Evolutionary conservation across 2,113 vertebrate genomes (phyloP).

Genomic region (Drymodes brunneopygia): DNA sequence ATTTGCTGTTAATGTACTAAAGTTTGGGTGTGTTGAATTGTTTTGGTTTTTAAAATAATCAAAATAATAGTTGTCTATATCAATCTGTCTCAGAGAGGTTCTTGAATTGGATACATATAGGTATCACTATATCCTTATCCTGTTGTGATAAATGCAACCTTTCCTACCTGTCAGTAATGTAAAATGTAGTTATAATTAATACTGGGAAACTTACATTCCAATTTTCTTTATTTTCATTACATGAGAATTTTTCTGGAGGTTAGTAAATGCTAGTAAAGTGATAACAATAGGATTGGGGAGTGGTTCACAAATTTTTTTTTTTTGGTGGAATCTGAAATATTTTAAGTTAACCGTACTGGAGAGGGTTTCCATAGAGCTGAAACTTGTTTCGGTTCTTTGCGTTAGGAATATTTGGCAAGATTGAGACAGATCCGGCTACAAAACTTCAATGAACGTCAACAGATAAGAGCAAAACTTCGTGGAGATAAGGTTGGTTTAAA

Average conservation of each 20-base stretch:
- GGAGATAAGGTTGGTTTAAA: slow-evolving; percentile 86
- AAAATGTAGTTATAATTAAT: background rate
- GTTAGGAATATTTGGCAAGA: slow-evolving; percentile 89
- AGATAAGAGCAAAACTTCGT: slow-evolving; percentile 92
- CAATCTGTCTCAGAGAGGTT: background rate
- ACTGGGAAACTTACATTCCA: background rate
- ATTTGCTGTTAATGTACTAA: slow-evolving; percentile 17
- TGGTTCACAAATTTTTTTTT: background rate
- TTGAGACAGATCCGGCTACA: slow-evolving; percentile 93
- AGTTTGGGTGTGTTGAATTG: background rate
- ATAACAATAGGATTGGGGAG: background rate
- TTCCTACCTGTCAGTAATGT: background rate
- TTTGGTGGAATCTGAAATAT: background rate
- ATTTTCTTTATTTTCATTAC: background rate
- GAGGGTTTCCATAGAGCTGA: background rate
- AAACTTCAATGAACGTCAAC: slow-evolving; percentile 96
- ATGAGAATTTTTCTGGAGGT: background rate
- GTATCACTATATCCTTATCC: background rate
- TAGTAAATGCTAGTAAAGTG: background rate
- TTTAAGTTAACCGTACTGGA: background rate
- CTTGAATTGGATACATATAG: background rate
- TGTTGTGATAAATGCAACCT: background rate
- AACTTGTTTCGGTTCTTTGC: background rate
- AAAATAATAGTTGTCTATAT: slow-evolving; percentile 7
- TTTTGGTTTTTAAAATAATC: background rate